A percentile compares a stretch with the other conserved stretches of the same genome.
These are phyloP conservation scores for Ancistrus triradiatus DNA, from an alignment of 2,113 vertebrate genomes.

Conservation along the genomic window DNA sequence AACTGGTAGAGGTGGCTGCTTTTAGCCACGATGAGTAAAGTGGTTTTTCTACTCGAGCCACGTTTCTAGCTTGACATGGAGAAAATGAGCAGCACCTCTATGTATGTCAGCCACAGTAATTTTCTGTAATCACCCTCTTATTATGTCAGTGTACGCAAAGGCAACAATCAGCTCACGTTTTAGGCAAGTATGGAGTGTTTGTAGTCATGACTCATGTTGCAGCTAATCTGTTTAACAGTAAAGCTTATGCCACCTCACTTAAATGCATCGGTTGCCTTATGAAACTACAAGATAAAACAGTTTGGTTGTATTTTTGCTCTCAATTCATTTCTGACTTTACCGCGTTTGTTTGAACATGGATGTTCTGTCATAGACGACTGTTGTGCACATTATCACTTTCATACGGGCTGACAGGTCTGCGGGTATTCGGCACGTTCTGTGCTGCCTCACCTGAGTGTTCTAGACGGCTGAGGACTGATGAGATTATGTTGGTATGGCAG, in stretches of 20 bases:
- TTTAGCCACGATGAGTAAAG: slow-evolving; percentile 12
- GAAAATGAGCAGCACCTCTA: slow-evolving; percentile 55
- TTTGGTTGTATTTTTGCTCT: not conserved
- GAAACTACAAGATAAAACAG: no score
- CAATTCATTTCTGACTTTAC: no score
- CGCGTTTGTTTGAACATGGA: slow-evolving; percentile 8
- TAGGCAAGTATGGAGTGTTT: slow-evolving; percentile 32
- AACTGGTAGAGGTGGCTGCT: slow-evolving; percentile 15
- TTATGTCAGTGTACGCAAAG: slow-evolving; percentile 34
- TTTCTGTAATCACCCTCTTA: slow-evolving; percentile 60
- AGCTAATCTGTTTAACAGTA: slow-evolving; percentile 30
- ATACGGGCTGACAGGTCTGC: no score
- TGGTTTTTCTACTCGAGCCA: slow-evolving; percentile 28
- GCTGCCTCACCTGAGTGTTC: no score
- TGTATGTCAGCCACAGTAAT: slow-evolving; percentile 53
- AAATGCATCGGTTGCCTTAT: not conserved
- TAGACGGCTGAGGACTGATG: no score
- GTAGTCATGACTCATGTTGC: slow-evolving; percentile 9
- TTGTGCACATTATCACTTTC: no score
- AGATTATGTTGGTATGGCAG: no score
- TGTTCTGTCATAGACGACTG: no score
- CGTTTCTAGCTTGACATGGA: slow-evolving; percentile 49
- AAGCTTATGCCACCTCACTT: slow-evolving; percentile 8
- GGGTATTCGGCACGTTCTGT: no score
- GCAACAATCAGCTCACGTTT: slow-evolving; percentile 32